Evolutionary conservation across 2,113 vertebrate genomes (phyloP).

Genomic region (Mobula birostris): DNA sequence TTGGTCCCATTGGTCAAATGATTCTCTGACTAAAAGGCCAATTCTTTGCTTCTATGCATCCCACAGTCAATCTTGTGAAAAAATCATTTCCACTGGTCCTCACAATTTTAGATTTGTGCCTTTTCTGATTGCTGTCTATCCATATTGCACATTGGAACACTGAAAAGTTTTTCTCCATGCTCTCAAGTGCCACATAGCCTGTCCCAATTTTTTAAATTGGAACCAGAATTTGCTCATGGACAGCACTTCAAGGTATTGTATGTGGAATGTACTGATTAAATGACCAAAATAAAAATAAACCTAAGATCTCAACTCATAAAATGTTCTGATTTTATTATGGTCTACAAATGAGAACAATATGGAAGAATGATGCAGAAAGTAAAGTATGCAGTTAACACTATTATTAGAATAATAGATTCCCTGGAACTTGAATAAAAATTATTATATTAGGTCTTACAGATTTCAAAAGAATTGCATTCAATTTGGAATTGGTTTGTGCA

Average conservation of each 20-base stretch:
- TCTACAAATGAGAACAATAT: constrained; percentile 11
- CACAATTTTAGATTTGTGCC: neutral
- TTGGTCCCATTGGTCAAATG: too few relatives aligned
- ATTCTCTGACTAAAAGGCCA: too few relatives aligned
- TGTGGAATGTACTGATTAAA: constrained; percentile 5
- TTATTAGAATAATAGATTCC: neutral
- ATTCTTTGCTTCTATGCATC: neutral
- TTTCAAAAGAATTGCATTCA: neutral
- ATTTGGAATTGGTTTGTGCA: neutral
- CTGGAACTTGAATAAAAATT: neutral
- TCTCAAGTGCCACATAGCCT: neutral
- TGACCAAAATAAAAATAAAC: constrained; percentile 19
- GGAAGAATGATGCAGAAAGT: neutral
- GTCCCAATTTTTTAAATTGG: constrained; percentile 14
- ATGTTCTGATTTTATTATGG: neutral
- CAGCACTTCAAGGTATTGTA: neutral
- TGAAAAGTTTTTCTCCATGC: neutral
- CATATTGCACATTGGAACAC: neutral
- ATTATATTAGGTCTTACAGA: neutral
- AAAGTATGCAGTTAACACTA: neutral
- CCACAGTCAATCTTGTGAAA: neutral
- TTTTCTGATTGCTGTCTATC: neutral
- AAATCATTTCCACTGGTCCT: neutral
- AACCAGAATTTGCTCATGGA: constrained; percentile 3
- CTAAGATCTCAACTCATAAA: neutral